Evolutionary conservation across 2,888 invertebrate genomes (phyloP), one percentile per base, ranked within the genome.

Genomic region (Adelphocoris suturalis): DNA sequence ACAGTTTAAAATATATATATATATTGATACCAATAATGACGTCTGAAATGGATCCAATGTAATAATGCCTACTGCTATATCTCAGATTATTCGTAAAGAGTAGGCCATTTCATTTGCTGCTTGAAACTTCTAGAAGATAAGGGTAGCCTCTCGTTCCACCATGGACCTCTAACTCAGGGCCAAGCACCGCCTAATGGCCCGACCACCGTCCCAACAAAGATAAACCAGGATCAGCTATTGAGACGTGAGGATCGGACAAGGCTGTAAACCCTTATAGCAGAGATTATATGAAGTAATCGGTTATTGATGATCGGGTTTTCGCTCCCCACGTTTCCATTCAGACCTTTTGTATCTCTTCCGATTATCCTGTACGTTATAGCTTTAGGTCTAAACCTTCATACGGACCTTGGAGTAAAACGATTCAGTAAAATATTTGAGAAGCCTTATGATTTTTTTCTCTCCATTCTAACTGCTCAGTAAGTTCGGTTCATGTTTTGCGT

Each of bases 161-260:
- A 11, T 52, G 16, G 11, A 52, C 52, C 52, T 52, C 52, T 37
- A 52, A 16, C 14, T 52, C 16, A 75, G n/a, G 19, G 75, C n/a
- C 1, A 75, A 75, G 23, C 75, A 75, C n/a, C 19, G 16, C 12
- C 46, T 14, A 78, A 78, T 46, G 78, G 78, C 16, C 19, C 47
- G 9, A 68, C 47, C 78, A 19, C 78, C 37, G 47, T 78, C 78
- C 46, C 52, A 82, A 48, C 48, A 52, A 27, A 82, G 82, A 82
- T 82, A 82, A 82, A 82, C 52, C 82, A 47, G 82, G 82, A 82
- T 82, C 47, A 52, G 48, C 82, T 82, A 82, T 82, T 82, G 82
- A 82, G 82, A 82, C 27, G 82, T 82, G 19, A 82, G 52, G 5
- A 14, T 52, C 23, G 82, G 82, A 82, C 23, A 52, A 52, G 82